phyloP scores from a whole-genome alignment of 2,888 invertebrate species.

The Eupithecia inturbata region DNA sequence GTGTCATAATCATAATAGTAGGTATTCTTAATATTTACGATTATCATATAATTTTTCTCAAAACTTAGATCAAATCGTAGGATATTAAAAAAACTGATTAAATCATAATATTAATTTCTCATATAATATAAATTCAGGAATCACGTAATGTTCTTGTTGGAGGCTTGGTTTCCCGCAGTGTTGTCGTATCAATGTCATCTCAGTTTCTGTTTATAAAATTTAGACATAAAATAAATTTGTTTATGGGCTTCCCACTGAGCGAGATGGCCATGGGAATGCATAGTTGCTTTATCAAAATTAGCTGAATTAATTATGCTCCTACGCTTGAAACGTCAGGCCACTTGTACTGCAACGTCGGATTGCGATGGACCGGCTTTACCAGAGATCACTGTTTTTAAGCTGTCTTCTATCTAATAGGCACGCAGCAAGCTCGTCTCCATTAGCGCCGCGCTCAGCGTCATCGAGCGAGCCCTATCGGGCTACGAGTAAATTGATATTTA shows the following conservation, averaged over 20 bases:
- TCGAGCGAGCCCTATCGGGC: no score
- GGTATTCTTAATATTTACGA: conserved; percentile 14
- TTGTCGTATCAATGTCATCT: conserved; percentile 56
- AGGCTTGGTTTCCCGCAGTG: conserved; percentile 52
- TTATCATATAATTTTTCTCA: conserved; percentile 17
- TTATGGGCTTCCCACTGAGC: conserved; percentile 46
- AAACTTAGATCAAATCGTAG: conserved; percentile 26
- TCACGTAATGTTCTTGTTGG: conserved; percentile 22
- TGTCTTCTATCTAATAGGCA: no score
- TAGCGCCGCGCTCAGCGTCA: no score
- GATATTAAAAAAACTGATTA: conserved; percentile 35
- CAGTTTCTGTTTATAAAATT: conserved; percentile 54
- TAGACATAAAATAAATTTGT: conserved; percentile 49
- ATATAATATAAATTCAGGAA: conserved; percentile 29
- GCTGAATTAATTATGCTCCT: conserved; percentile 46
- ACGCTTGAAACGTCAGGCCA: conserved; percentile 31
- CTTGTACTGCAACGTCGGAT: background rate
- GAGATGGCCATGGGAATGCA: conserved; percentile 47
- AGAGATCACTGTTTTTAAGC: background rate
- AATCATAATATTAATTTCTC: conserved; percentile 41
- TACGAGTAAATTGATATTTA: no score
- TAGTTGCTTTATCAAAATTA: conserved; percentile 47
- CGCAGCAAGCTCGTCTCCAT: no score
- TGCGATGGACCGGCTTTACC: background rate
- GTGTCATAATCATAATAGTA: background rate